phyloP scores from a whole-genome alignment of 1,140 invertebrate genomes.

The Steinernema khuongi region DNA sequence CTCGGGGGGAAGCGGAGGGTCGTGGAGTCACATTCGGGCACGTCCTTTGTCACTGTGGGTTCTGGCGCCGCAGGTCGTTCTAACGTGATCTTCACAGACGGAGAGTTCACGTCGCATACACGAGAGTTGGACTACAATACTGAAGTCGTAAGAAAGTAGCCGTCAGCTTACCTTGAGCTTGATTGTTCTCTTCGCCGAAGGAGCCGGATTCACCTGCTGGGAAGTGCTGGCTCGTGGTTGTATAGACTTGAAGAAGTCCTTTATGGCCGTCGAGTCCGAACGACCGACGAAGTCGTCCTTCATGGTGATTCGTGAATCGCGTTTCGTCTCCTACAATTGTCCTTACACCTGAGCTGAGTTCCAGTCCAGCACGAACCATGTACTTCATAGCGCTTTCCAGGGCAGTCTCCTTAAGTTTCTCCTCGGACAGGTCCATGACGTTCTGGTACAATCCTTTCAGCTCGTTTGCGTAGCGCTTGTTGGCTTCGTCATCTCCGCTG shows the following conservation, averaged over 20 bases:
- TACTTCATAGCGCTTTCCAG: not conserved
- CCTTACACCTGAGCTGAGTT: not conserved
- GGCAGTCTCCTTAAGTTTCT: not conserved
- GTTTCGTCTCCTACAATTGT: not conserved
- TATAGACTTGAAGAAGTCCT: not conserved
- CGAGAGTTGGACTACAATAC: not conserved
- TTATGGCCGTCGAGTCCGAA: not conserved
- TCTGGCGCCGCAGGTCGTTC: not conserved
- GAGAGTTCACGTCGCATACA: not conserved
- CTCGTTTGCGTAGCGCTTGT: not conserved
- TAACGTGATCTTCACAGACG: not conserved
- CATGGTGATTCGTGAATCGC: not conserved
- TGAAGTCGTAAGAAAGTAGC: not conserved
- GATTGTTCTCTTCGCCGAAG: not conserved
- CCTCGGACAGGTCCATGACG: not conserved
- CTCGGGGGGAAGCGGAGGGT: no score
- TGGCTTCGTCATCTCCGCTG: not conserved
- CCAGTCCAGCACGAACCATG: not conserved
- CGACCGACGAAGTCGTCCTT: not conserved
- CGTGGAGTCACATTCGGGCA: no score
- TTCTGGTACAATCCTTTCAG: not conserved
- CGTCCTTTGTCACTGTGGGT: no score
- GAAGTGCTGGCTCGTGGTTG: no score
- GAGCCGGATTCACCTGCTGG: no score
- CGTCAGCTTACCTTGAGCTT: not conserved